Conservation (phyloP, 1,140 invertebrate species). For the Harlomillsia oculata region DNA sequence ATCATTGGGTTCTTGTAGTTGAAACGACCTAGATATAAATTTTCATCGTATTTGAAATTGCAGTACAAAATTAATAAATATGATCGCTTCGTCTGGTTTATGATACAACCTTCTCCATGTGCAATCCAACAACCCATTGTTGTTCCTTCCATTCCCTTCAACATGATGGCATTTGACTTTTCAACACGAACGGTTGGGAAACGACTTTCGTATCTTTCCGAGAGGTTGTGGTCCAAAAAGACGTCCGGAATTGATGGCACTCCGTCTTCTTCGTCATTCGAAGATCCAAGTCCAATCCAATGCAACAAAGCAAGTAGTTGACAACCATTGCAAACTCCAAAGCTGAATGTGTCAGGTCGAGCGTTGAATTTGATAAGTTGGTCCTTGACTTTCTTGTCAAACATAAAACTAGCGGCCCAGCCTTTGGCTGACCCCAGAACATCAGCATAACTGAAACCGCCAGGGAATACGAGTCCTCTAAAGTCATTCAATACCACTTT, state of each 20-base stretch:
- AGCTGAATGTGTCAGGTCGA: conserved; percentile 76
- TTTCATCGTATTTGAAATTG: conserved; percentile 12
- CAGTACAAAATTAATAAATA: conserved; percentile 4
- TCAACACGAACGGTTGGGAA: conserved; percentile 74
- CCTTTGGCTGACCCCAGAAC: conserved; percentile 94
- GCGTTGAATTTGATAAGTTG: conserved; percentile 64
- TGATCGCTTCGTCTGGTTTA: not conserved
- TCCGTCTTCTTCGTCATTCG: conserved; percentile 27
- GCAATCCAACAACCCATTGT: conserved; percentile 88
- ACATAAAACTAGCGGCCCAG: conserved; percentile 86
- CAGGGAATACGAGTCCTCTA: conserved; percentile 84
- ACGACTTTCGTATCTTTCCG: conserved; percentile 82
- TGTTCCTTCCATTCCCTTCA: conserved; percentile 72
- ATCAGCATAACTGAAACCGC: conserved; percentile 97
- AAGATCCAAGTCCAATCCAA: conserved; percentile 53
- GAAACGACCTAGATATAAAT: conserved; percentile 47
- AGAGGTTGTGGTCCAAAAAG: conserved; percentile 72
- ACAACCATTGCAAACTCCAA: conserved; percentile 96
- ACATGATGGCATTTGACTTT: conserved; percentile 68
- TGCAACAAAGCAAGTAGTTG: conserved; percentile 84
- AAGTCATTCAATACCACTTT: conserved; percentile 66
- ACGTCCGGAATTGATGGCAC: conserved; percentile 50
- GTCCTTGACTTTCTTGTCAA: conserved; percentile 52
- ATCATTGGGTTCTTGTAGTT: conserved; percentile 46
- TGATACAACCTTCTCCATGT: conserved; percentile 83